Conservation (phyloP, 2,113 vertebrate species). For the Phalacrocorax carbo region DNA sequence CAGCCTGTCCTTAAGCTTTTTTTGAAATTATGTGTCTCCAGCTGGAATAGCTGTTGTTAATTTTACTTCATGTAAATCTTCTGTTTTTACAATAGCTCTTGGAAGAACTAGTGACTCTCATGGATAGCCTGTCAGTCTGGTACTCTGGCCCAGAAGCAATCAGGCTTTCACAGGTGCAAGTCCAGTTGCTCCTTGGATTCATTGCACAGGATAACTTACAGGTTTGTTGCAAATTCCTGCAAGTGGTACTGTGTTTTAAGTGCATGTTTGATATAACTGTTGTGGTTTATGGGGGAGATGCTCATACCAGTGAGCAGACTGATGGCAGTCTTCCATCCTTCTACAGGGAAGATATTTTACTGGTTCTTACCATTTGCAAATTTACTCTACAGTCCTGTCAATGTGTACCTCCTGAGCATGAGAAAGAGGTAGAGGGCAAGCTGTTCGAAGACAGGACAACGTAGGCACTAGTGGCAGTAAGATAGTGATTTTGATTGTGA, state of each 20-base stretch:
- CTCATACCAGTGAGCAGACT: not conserved
- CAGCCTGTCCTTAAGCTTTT: not conserved
- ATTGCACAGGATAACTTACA: conserved; percentile 92
- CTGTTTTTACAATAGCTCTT: conserved; percentile 74
- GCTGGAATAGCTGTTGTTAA: not conserved
- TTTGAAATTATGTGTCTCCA: not conserved
- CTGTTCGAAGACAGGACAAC: not conserved
- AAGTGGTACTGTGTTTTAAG: not conserved
- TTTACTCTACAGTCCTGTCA: not conserved
- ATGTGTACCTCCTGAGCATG: not conserved
- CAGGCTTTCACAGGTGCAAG: conserved; percentile 90
- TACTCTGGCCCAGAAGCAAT: conserved; percentile 83
- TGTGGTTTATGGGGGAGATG: not conserved
- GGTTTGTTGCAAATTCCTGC: conserved; percentile 71
- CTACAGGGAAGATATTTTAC: not conserved
- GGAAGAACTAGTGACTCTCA: conserved; percentile 88
- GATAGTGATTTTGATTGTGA: not conserved
- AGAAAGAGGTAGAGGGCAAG: not conserved
- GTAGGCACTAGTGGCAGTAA: not conserved
- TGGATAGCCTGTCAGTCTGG: conserved; percentile 92
- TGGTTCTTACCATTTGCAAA: not conserved
- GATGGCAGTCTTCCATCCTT: not conserved
- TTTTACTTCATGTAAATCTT: conserved; percentile 1
- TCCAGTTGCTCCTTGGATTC: conserved; percentile 91
- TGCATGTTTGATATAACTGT: not conserved